A percentile compares a stretch with the other conserved stretches of the same genome.
Evolutionary conservation across 2,113 vertebrate species (phyloP).

Genomic region (Lasiurus cinereus): DNA sequence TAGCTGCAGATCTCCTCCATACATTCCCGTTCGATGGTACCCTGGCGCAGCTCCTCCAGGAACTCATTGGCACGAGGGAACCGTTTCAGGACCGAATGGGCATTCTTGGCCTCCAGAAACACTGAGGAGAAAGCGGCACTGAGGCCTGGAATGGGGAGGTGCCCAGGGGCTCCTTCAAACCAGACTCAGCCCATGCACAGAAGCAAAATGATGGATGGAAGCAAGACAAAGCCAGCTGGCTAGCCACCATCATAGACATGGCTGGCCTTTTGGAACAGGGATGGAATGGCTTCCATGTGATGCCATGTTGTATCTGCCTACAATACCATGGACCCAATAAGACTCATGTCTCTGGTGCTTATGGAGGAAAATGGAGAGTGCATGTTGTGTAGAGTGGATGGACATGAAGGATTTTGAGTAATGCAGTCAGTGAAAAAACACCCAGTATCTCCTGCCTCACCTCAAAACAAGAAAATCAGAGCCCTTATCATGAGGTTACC

Average conservation of each 20-base stretch:
- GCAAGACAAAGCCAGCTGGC: neutral
- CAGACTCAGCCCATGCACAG: neutral
- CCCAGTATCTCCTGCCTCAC: neutral
- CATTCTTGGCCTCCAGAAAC: constrained; percentile 91
- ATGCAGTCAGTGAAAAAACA: neutral
- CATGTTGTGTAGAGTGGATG: neutral
- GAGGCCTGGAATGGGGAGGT: neutral
- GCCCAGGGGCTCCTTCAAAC: neutral
- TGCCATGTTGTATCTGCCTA: neutral
- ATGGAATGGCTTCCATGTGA: neutral
- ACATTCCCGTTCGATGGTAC: constrained; percentile 93
- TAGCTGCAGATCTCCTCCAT: constrained; percentile 94
- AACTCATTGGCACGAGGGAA: constrained; percentile 92
- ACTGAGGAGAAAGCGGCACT: constrained; percentile 83
- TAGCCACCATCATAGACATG: neutral
- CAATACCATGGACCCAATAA: too few species aligned
- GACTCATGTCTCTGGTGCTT: neutral
- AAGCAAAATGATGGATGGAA: neutral
- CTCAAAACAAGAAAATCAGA: neutral
- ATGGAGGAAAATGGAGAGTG: neutral
- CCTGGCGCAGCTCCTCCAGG: constrained; percentile 92
- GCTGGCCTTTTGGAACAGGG: neutral
- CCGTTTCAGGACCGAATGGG: constrained; percentile 91
- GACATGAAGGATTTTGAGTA: neutral
- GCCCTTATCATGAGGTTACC: neutral